A percentile compares a stretch with the other conserved stretches of the same genome.
phyloP scores from a whole-genome alignment of 2,797 vertebrate species.

The Danio kyathit region DNA sequence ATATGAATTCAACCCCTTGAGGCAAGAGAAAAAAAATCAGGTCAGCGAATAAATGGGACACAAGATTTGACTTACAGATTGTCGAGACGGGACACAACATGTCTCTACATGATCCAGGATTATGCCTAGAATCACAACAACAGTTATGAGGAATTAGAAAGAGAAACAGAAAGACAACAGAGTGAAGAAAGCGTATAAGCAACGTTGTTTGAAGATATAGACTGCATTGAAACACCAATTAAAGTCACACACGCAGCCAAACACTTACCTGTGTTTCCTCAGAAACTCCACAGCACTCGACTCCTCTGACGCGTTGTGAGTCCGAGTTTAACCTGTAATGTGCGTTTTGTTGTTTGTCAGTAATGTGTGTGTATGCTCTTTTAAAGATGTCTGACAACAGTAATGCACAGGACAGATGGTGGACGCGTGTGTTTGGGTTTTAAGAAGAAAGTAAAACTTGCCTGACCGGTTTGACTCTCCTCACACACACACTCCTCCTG shows the following conservation, averaged over 20 bases:
- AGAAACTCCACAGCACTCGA: neutral
- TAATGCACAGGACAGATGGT: neutral
- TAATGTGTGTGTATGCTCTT: no score
- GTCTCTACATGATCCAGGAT: slow-evolving; percentile 56
- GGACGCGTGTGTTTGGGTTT: slow-evolving; percentile 13
- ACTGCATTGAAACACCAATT: neutral
- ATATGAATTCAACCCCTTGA: slow-evolving; percentile 13
- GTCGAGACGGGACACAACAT: slow-evolving; percentile 39
- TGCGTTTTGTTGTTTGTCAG: no score
- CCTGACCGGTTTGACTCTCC: slow-evolving; percentile 49
- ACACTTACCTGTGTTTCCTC: slow-evolving; percentile 16
- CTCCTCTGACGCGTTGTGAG: neutral
- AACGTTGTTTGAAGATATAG: neutral
- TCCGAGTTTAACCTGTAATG: neutral
- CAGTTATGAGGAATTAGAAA: neutral
- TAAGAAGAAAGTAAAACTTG: slow-evolving; percentile 50
- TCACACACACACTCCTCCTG: neutral
- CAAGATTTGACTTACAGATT: slow-evolving; percentile 28
- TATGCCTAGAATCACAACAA: slow-evolving; percentile 32
- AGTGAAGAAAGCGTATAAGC: neutral
- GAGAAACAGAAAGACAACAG: neutral
- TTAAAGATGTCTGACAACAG: neutral
- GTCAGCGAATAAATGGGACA: slow-evolving; percentile 2
- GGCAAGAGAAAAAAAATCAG: slow-evolving; percentile 4
- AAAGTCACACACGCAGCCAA: slow-evolving; percentile 51